These are phyloP conservation scores for Sebastes alutus DNA, from an alignment of 2,797 vertebrate species.

Conservation along the genomic window DNA sequence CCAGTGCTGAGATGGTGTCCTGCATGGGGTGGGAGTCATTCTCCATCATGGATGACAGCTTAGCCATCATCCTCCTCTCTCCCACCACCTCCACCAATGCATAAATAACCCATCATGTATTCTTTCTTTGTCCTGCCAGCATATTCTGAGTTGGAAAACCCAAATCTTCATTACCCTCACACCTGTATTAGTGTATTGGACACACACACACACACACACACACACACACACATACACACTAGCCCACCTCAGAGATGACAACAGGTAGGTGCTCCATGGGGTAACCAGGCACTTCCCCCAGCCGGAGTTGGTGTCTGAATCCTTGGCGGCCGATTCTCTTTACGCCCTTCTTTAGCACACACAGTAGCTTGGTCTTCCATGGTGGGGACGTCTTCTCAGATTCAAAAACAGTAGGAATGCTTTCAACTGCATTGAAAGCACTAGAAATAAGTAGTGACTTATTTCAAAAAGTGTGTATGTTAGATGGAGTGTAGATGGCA, in stretches of 20 bases:
- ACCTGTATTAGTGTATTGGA: neutral
- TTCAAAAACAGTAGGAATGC: conserved; percentile 77
- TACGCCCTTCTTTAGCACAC: conserved; percentile 78
- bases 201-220: neutral
- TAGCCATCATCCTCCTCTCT: no score
- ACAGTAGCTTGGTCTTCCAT: conserved; percentile 83
- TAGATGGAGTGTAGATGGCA: conserved; percentile 43
- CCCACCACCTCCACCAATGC: no score
- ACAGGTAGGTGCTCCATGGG: conserved; percentile 85
- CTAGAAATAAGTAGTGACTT: conserved; percentile 85
- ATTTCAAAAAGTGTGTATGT: conserved; percentile 72
- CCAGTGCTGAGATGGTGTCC: no score
- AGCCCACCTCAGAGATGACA: conserved; percentile 82
- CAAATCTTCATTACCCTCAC: neutral
- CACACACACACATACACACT: neutral
- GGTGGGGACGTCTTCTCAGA: conserved; percentile 71
- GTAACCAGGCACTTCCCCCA: conserved; percentile 77
- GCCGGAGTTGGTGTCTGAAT: conserved; percentile 72
- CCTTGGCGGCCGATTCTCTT: conserved; percentile 59
- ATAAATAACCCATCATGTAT: neutral
- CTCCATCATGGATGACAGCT: no score
- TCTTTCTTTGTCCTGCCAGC: neutral
- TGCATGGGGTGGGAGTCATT: no score
- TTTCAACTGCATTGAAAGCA: conserved; percentile 85
- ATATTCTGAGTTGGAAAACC: neutral